Conservation (phyloP, 2,113 vertebrate genomes). For the Osmerus mordax region DNA sequence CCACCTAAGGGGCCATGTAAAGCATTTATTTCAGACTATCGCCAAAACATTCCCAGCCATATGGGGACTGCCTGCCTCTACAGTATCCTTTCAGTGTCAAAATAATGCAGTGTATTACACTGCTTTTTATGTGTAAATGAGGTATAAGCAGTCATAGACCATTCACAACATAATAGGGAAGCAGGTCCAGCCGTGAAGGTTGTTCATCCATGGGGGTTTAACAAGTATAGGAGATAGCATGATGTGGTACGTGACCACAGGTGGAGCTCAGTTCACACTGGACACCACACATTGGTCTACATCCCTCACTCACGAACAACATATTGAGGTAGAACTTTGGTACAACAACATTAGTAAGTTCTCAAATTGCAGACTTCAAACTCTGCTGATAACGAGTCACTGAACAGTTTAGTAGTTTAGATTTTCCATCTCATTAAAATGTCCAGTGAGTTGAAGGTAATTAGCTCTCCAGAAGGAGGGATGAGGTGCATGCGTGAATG, state of each 20-base stretch:
- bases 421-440: slow-evolving; percentile 21
- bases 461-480: slow-evolving; percentile 27
- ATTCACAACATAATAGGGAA: slow-evolving; percentile 23
- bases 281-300: not conserved
- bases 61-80: not conserved
- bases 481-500: slow-evolving; percentile 25
- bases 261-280: not conserved
- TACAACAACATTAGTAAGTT: slow-evolving; percentile 29
- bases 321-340: slow-evolving; percentile 6
- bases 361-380: slow-evolving; percentile 31
- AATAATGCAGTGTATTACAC: slow-evolving; percentile 16
- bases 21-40: slow-evolving; percentile 40
- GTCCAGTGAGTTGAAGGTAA: slow-evolving; percentile 19
- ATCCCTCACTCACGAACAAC: not conserved
- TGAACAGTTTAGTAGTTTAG: slow-evolving; percentile 2
- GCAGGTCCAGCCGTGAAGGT: slow-evolving; percentile 9
- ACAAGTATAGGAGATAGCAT: slow-evolving; percentile 9
- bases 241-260: not conserved
- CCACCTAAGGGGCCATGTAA: slow-evolving; percentile 50
- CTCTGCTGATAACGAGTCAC: slow-evolving; percentile 11
- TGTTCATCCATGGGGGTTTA: slow-evolving; percentile 23
- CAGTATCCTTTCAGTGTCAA: not conserved
- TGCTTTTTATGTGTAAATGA: not conserved
- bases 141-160: slow-evolving; percentile 30
- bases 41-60: slow-evolving; percentile 41